These are phyloP conservation scores for Pandemis cinnamomeana DNA, from an alignment of 2,888 invertebrate species.

Conservation along the genomic window DNA sequence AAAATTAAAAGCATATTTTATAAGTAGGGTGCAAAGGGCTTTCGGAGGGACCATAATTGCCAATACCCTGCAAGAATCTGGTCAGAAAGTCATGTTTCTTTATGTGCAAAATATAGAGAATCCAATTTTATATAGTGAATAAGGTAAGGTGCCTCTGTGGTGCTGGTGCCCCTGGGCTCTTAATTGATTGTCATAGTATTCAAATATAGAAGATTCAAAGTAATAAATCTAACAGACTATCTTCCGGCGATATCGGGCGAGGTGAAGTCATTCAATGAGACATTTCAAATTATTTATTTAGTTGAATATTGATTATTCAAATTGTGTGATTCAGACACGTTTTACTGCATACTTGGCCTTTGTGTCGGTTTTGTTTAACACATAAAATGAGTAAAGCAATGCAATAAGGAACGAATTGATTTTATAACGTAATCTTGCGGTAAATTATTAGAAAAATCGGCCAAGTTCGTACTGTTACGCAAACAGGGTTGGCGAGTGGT, in stretches of 20 bases:
- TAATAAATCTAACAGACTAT: neutral
- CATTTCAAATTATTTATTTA: constrained; percentile 32
- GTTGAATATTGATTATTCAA: constrained; percentile 29
- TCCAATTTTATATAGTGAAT: too few species aligned
- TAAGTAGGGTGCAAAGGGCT: too few species aligned
- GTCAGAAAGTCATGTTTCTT: too few species aligned
- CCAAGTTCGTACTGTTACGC: neutral
- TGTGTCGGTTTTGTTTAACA: neutral
- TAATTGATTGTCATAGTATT: neutral
- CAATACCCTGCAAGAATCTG: too few species aligned
- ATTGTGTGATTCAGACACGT: constrained; percentile 21
- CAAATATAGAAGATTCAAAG: neutral
- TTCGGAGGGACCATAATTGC: too few species aligned
- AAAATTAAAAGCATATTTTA: too few species aligned
- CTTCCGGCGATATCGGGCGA: neutral
- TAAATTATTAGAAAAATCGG: constrained; percentile 4
- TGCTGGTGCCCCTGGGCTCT: too few species aligned
- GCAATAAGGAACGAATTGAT: constrained; percentile 12
- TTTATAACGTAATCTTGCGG: neutral
- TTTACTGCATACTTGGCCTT: constrained; percentile 1
- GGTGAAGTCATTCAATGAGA: constrained; percentile 33
- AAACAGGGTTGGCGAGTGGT: neutral
- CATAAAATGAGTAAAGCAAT: neutral
- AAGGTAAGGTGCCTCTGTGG: too few species aligned
- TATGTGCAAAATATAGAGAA: too few species aligned